phyloP scores from a whole-genome alignment of 2,113 vertebrate species.

The Oophaga pumilio region DNA sequence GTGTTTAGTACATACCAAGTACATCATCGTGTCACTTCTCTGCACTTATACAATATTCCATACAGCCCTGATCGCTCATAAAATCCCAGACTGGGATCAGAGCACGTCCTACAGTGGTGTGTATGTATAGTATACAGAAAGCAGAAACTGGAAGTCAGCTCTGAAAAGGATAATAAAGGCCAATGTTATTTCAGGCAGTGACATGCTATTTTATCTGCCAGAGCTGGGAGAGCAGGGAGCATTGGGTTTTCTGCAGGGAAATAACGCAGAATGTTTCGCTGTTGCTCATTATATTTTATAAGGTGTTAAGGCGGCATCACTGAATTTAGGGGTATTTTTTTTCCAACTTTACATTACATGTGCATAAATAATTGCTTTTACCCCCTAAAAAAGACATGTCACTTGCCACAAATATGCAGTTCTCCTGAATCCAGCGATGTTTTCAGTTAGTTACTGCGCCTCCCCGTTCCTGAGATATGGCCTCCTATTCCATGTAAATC shows the following conservation, averaged over 20 bases:
- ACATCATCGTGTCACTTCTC: background rate
- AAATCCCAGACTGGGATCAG: slow-evolving; percentile 11
- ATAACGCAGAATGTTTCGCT: slow-evolving; percentile 32
- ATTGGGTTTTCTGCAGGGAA: background rate
- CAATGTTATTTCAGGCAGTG: slow-evolving; percentile 43
- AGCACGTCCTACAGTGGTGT: slow-evolving; percentile 5
- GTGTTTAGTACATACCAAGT: background rate
- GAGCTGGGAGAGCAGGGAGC: background rate
- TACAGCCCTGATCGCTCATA: slow-evolving; percentile 2
- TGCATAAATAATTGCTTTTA: background rate
- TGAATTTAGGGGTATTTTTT: background rate
- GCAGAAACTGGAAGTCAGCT: slow-evolving; percentile 28
- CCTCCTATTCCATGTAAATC: no score
- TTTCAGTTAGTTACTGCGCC: no score
- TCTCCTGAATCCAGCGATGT: no score
- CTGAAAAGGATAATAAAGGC: slow-evolving; percentile 10
- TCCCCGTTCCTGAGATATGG: no score
- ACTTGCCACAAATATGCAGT: no score
- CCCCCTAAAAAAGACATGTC: no score
- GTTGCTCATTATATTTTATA: slow-evolving; percentile 32
- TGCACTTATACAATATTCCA: background rate
- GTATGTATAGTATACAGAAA: slow-evolving; percentile 37
- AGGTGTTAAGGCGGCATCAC: slow-evolving; percentile 12
- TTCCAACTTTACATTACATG: background rate
- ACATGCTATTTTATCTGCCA: slow-evolving; percentile 4